A percentile compares a stretch with the other conserved stretches of the same genome.
These are phyloP conservation scores for Hemichromis elongatus DNA, from an alignment of 2,113 vertebrate genomes.

Conservation along the genomic window DNA sequence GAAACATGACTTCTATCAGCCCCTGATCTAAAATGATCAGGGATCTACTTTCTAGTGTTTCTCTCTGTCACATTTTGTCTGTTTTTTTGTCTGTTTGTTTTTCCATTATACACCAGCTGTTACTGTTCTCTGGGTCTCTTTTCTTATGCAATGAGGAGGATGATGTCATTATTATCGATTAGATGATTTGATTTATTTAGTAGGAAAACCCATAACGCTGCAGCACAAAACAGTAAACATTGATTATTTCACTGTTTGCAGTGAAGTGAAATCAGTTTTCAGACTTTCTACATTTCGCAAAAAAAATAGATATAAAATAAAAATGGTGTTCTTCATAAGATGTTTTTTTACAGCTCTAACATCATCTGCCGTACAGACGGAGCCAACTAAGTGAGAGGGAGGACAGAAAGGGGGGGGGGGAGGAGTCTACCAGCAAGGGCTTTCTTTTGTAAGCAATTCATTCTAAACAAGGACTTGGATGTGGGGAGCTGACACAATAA, in stretches of 20 bases:
- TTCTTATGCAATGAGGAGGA: not conserved
- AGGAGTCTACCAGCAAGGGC: not conserved
- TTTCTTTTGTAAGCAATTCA: not conserved
- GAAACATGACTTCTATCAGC: conserved; percentile 48
- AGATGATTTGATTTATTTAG: not conserved
- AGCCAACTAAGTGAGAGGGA: not conserved
- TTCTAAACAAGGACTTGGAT: conserved; percentile 6
- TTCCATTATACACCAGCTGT: not conserved
- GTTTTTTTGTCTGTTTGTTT: not conserved
- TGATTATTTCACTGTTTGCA: not conserved
- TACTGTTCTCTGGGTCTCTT: not conserved
- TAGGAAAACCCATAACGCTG: conserved; percentile 6
- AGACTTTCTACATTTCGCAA: not conserved
- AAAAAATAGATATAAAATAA: not conserved
- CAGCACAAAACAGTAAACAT: not conserved
- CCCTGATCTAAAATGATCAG: conserved; percentile 33
- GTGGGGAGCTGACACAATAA: conserved; percentile 22
- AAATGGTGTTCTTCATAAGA: not conserved
- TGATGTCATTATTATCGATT: conserved; percentile 24
- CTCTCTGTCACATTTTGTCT: not conserved
- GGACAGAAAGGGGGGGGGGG: not conserved
- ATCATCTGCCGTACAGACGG: not conserved
- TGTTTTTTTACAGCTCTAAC: not conserved
- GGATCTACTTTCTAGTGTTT: not conserved
- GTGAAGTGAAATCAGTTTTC: not conserved